Evolutionary conservation across 2,113 vertebrate genomes (phyloP), one percentile per base, ranked within the genome.

Genomic region (Muntiacus reevesi): DNA sequence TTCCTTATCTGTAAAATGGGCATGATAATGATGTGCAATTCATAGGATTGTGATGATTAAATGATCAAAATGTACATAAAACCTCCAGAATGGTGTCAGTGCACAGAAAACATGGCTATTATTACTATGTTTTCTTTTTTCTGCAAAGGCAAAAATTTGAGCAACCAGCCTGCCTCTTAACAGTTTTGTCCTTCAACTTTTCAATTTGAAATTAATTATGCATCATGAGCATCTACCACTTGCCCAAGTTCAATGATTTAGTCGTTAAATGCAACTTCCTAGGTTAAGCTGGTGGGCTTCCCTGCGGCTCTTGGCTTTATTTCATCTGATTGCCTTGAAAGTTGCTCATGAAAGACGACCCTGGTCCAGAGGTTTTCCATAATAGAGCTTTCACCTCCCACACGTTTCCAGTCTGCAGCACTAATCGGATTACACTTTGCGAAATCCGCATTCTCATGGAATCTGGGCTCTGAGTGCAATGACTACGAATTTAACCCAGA

Each of bases 351-450:
- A 90, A 95, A 96, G 87, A 95, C 30, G 89, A 81, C 76, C 74
- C 25, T 67, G 88, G 67, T 45, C 54, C 55, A 93, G 57, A 95
- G 85, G 6, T 67, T 96, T 97, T 85, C 81, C 79, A 84, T 59
- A 88, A 79, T 12, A 62, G 59, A 57, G 59, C 30, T 93, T 95
- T 95, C 87, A 86, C 95, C 67, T 96, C 96, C 83, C 71, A 91
- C 91, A 83, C 5, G 74, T 36, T 92, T 91, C 67, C 62, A 91
- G 78, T 54, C 17, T 52, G 57, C 10, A 50, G 60, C 83, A 9
- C 89, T 92, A 91, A 96, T 91, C 15, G 0, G 92, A 97, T 97
- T 88, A 79, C 50, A 76, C 27, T 97, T 45, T 86, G 67, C 36
- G 19, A 89, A 87, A 27, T 87, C 82, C 25, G 11, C 71, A 40